Base-by-base conservation (phyloP, 2,113 vertebrate genomes). In the Callithrix jacchus region DNA sequence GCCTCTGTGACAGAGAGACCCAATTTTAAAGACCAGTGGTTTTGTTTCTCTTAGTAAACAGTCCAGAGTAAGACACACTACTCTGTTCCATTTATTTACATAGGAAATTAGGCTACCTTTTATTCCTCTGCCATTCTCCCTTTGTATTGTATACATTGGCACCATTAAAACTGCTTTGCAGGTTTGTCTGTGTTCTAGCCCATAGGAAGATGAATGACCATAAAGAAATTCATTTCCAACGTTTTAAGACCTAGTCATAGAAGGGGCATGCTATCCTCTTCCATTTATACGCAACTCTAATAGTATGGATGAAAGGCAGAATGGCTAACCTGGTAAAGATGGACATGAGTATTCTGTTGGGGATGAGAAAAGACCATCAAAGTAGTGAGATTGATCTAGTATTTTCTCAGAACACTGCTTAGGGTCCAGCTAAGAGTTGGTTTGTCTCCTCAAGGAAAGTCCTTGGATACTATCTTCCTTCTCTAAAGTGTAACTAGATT, bases 321-420 rank as follows among this genome's bases (percentile, higher is more conserved):
- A 73, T 37, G 16, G 1, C 21, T 82, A 8, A 45, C 17, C 8
- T 73, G 37, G 8, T 32, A 54, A 73, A 84, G 54, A 30, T 61
- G 8, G 14, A 3, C 0, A 0, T 37, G 1, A 12, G 7, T 23
- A 49, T 27, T 3, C 66, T 27, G 56, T 11, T 30, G 40, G 40
- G 17, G 18, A 68, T 91, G 14, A 85, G 35, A 85, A 92, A 42
- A 40, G n/a, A 49, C 14, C 14, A 10, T 42, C 42, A 68, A 3
- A 73, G 21, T 6, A 37, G 11, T 35, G 35, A 5, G 17, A 86
- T 27, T 40, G 42, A 70, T 8, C 8, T 86, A 45, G 6, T 6
- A 27, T 66, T 84, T 88, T 16, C 56, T 96, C 30, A 73, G 61
- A 87, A 92, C 71, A 40, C 40, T 56, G 27, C 25, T 40, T n/a